Conservation (phyloP, 2,888 invertebrate genomes). For the Sepiola atlantica region DNA sequence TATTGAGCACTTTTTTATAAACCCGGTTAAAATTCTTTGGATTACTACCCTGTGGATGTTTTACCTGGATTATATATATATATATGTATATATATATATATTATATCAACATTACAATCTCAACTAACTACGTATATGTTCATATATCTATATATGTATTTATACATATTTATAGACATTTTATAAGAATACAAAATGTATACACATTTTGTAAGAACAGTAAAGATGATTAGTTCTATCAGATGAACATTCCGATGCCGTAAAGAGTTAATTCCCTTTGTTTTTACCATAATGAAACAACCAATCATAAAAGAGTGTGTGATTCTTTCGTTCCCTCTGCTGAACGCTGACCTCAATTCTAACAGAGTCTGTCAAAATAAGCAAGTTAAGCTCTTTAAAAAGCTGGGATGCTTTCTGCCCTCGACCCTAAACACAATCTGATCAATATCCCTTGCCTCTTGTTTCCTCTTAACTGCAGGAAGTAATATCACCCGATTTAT, state of each 20-base stretch:
- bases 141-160: too few relatives aligned
- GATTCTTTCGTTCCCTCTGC: not conserved
- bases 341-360: not conserved
- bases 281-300: not conserved
- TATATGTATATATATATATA: too few relatives aligned
- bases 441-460: not conserved
- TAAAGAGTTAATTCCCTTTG: not conserved
- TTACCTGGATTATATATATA: too few relatives aligned
- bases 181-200: not conserved
- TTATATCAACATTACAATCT: too few relatives aligned
- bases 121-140: too few relatives aligned
- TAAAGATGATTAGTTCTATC: not conserved
- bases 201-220: not conserved
- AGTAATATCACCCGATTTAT: constrained; percentile 8
- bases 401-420: constrained; percentile 7
- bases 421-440: not conserved
- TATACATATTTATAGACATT: not conserved
- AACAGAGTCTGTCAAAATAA: constrained; percentile 12
- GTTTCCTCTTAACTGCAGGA: not conserved
- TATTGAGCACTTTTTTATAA: too few relatives aligned
- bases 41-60: too few relatives aligned
- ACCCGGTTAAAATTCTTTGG: too few relatives aligned
- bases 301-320: not conserved
- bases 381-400: constrained; percentile 32
- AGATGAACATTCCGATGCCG: not conserved